Evolutionary conservation across 1,140 invertebrate genomes (phyloP), one percentile per base, ranked within the genome.

Genomic region (Philopotamus ludificatus): DNA sequence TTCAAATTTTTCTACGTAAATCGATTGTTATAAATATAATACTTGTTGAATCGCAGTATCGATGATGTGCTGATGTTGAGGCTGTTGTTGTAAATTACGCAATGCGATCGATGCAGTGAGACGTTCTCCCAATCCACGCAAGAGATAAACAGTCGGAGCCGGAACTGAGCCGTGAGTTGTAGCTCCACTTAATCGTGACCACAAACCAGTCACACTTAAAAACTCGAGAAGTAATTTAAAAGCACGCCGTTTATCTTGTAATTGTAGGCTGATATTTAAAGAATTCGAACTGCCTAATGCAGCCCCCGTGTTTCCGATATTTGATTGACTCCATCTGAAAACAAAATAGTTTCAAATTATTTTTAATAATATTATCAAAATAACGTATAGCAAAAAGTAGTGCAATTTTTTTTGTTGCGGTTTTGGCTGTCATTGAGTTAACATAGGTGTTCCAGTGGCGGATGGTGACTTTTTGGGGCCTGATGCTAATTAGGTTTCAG

Each of bases 201-300:
- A 93, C 7, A 95, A 73, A 15, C 84, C 83, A 44, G 86, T 81
- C 45, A 86, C 84, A 73, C 91, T 88, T n/a, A 96, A 77, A 76
- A 96, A 95, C 26, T 84, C 77, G 22, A 89, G 75, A 71, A 85
- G 91, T 12, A 91, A 83, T 53, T 88, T 83, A 47, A 93, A 81
- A 1, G 90, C 91, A 72, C 87, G 86, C 70, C 89, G 86, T 77
- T 97, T 97, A 72, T 94, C 92, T 67, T 89, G 86, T 8, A 97
- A 75, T 75, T 95, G 93, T 68, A 89, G 87, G 1, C 85, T 74
- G 62, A 94, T 88, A 75, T 95, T 89, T 78, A 95, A 85, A 1
- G 92, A 89, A 34, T 83, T 78, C 0, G 85, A 87, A 68, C 85
- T 85, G 12, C 85, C 86, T n/a, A 87, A 72, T 12, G 77, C 77